Conservation (phyloP, 1,140 invertebrate species). For the Megathymus violae region DNA sequence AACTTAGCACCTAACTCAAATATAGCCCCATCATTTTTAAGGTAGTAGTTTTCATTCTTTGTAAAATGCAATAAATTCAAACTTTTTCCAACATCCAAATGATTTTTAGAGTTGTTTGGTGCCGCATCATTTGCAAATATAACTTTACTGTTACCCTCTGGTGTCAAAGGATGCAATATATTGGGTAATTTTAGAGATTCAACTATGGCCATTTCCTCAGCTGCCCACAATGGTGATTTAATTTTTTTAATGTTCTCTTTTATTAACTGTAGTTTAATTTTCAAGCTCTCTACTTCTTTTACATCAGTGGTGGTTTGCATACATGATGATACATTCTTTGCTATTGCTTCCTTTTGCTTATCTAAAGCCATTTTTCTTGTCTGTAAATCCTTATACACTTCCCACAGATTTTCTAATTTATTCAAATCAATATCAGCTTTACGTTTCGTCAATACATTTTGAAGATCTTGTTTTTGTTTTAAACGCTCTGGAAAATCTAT, state of each 20-base stretch:
- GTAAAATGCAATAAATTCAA: constrained; percentile 84
- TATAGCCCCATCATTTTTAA: constrained; percentile 85
- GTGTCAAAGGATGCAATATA: constrained; percentile 85
- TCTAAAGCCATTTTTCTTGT: constrained; percentile 71
- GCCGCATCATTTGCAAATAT: constrained; percentile 72
- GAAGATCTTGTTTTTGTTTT: constrained; percentile 74
- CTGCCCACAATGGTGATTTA: constrained; percentile 83
- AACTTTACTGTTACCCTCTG: constrained; percentile 69
- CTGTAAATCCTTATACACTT: constrained; percentile 70
- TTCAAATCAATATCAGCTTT: constrained; percentile 55
- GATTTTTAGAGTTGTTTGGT: constrained; percentile 69
- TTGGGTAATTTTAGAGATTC: constrained; percentile 87
- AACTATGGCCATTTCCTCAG: constrained; percentile 85
- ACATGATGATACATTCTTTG: constrained; percentile 57
- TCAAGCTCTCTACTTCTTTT: constrained; percentile 80
- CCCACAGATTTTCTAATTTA: constrained; percentile 66
- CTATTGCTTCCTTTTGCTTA: constrained; percentile 64
- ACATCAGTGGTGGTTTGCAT: constrained; percentile 61
- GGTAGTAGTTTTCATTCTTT: constrained; percentile 85
- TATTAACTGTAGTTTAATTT: constrained; percentile 82
- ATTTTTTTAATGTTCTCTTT: constrained; percentile 86
- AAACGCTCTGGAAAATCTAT: constrained; percentile 85
- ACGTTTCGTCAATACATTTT: constrained; percentile 53
- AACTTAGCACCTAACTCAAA: constrained; percentile 87
- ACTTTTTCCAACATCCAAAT: constrained; percentile 84